Conservation (phyloP, 2,797 vertebrate species). For the Fringilla coelebs region DNA sequence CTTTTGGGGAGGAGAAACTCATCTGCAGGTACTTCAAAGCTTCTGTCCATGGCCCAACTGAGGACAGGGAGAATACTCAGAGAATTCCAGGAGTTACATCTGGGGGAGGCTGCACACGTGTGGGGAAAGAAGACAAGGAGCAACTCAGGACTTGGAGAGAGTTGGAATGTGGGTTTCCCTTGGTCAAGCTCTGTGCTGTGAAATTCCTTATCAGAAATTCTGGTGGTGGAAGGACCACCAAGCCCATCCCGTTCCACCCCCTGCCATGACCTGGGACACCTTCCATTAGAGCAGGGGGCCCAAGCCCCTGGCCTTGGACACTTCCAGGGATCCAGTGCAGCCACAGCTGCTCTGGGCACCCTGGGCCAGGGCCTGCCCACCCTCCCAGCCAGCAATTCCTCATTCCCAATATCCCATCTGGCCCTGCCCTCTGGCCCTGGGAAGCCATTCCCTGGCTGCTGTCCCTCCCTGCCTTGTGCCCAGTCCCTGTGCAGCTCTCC, state of each 20-base stretch:
- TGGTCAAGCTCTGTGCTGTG: neutral
- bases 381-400: neutral
- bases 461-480: neutral
- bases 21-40: neutral
- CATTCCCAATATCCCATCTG: rapidly evolving
- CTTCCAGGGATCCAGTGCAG: neutral
- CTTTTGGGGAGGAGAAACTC: neutral
- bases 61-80: neutral
- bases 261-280: neutral
- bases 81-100: neutral
- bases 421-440: neutral
- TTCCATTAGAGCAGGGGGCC: rapidly evolving
- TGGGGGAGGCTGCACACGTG: rapidly evolving
- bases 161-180: neutral
- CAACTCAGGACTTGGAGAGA: neutral
- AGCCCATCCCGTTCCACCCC: rapidly evolving
- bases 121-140: neutral
- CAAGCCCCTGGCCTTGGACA: no score
- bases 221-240: neutral
- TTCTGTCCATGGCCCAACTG: neutral
- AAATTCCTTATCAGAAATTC: neutral
- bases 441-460: neutral
- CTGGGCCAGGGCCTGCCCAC: neutral
- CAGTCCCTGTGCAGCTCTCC: neutral
- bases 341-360: neutral